These are phyloP conservation scores for Drosophila malerkotliana DNA, from an alignment of 1,140 invertebrate species.

Conservation along the genomic window DNA sequence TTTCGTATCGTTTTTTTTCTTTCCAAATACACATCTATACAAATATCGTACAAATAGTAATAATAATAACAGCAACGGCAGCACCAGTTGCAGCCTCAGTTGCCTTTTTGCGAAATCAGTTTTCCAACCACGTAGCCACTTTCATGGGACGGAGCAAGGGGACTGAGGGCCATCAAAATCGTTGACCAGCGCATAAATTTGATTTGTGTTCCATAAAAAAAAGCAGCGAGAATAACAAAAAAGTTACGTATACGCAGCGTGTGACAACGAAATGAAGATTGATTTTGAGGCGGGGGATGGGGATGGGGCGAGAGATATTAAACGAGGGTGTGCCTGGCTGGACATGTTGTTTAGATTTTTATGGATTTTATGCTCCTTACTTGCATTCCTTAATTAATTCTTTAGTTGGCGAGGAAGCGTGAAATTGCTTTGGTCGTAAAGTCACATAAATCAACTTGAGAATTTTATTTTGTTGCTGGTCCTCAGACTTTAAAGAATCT, in stretches of 20 bases:
- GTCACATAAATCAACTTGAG: not conserved
- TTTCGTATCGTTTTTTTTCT: slow-evolving; percentile 5
- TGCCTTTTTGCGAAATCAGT: slow-evolving; percentile 50
- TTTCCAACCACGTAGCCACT: slow-evolving; percentile 68
- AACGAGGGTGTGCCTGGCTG: slow-evolving; percentile 17
- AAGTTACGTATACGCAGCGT: slow-evolving; percentile 58
- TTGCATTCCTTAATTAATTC: slow-evolving; percentile 36
- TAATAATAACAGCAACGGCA: slow-evolving; percentile 48
- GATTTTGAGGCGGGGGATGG: slow-evolving; percentile 13
- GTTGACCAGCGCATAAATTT: slow-evolving; percentile 78
- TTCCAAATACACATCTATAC: slow-evolving; percentile 27
- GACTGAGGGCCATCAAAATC: slow-evolving; percentile 51
- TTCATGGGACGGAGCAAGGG: not conserved
- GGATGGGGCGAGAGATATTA: slow-evolving; percentile 2
- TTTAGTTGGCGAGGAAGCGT: slow-evolving; percentile 1
- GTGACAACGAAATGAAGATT: slow-evolving; percentile 39
- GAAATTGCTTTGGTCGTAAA: slow-evolving; percentile 6
- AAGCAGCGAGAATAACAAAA: slow-evolving; percentile 13
- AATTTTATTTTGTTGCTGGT: too few relatives aligned
- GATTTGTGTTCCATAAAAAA: slow-evolving; percentile 77
- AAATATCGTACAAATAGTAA: slow-evolving; percentile 53
- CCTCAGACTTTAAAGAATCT: too few relatives aligned
- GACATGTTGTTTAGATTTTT: slow-evolving; percentile 23
- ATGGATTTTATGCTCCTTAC: slow-evolving; percentile 13
- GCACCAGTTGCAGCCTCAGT: slow-evolving; percentile 13